Percentiles rank a stretch among this genome's conserved stretches.
Conservation (phyloP, 1,140 invertebrate genomes). For the Solen grandis region DNA sequence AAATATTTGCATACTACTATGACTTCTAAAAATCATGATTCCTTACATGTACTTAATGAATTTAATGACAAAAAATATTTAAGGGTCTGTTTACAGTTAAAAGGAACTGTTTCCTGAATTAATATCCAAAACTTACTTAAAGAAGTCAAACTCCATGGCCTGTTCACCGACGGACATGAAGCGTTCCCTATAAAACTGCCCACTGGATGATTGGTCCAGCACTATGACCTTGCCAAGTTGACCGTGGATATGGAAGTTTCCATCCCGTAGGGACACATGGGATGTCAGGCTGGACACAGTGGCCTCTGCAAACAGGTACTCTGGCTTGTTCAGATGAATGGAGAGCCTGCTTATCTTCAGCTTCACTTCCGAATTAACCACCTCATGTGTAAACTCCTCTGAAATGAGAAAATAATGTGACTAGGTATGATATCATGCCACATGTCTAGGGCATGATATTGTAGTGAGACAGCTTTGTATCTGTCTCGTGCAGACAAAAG, state of each 20-base stretch:
- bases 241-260: conserved; percentile 81
- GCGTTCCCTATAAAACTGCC: conserved; percentile 89
- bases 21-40: no score
- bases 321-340: conserved; percentile 88
- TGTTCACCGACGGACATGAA: conserved; percentile 91
- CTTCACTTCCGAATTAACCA: conserved; percentile 80
- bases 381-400: conserved; percentile 59
- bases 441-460: no score
- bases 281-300: conserved; percentile 86
- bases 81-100: no score
- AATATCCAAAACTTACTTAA: conserved; percentile 82
- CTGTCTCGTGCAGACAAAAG: no score
- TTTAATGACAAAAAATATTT: no score
- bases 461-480: no score
- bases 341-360: conserved; percentile 90
- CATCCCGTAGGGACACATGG: conserved; percentile 78
- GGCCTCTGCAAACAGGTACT: conserved; percentile 89
- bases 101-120: no score
- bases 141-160: conserved; percentile 89
- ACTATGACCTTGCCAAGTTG: conserved; percentile 90
- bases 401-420: no score
- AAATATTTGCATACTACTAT: no score
- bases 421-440: no score
- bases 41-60: no score
- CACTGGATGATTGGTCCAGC: conserved; percentile 89